Evolutionary conservation across 2,888 invertebrate species (phyloP).

Genomic region (Lasiommata megera): DNA sequence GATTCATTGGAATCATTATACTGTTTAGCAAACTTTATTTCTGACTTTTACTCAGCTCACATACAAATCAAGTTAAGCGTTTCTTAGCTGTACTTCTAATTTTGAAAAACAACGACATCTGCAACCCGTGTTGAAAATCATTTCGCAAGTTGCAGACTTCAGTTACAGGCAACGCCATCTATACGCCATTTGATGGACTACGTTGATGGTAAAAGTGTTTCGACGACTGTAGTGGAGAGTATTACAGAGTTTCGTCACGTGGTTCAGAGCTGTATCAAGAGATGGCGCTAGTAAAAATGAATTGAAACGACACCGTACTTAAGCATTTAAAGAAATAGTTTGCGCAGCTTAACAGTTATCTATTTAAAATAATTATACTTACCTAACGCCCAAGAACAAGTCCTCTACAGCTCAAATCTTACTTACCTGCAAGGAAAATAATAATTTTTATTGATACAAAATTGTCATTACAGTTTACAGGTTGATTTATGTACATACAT

Average conservation of each 20-base stretch:
- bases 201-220: neutral
- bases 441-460: neutral
- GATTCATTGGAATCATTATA: no score
- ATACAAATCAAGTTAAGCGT: no score
- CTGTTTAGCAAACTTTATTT: no score
- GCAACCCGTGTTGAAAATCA: neutral
- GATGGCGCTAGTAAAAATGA: constrained; percentile 44
- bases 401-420: neutral
- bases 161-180: neutral
- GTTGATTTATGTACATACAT: no score
- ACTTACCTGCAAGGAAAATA: neutral
- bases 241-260: neutral
- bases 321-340: neutral
- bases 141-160: neutral
- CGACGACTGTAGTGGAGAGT: neutral
- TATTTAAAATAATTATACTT: neutral
- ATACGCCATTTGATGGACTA: neutral
- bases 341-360: no score
- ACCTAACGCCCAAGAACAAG: neutral
- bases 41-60: no score
- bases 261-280: constrained; percentile 31
- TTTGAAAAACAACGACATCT: constrained; percentile 3
- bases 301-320: neutral
- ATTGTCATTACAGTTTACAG: no score
- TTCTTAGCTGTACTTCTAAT: no score